Evolutionary conservation across 2,113 vertebrate species (phyloP), one percentile per base, ranked within the genome.

Genomic region (Erpornis zantholeuca): DNA sequence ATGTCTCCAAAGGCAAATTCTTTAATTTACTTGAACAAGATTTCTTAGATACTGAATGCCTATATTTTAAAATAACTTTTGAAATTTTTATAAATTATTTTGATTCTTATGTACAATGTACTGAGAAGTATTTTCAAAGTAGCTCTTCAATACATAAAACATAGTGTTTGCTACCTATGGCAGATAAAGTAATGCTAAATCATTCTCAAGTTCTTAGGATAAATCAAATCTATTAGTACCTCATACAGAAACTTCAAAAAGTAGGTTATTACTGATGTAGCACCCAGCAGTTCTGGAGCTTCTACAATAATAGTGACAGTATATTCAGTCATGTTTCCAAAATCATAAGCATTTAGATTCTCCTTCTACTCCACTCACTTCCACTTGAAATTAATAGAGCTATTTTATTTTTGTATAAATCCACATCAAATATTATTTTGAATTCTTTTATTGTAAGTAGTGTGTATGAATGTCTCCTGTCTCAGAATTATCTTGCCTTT

Each of bases 11-110:
- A 95, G 85, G 68, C 5, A 94, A 82, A 86, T 69, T 87, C 35
- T 84, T 94, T 90, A 82, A 82, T 91, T 92, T 93, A 40, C 25
- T 42, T 93, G 77, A 93, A 77, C 35, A 87, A 92, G 40, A 66
- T 89, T 81, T 88, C 64, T 86, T 79, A 56, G 36, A 44, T 90
- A 73, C 22, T 59, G 10, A n/a, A 52, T 50, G 13, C 19, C 1
- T 82, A 15, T 75, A 56, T 64, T 79, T 45, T 82, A 68, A 92
- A 91, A 75, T 53, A 87, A 44, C 36, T 79, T 83, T 9, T 87
- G 19, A 93, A 82, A 49, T 86, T 78, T 86, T 80, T 63, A 28
- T 54, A 89, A 82, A 82, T 94, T 75, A 68, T 75, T 95, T 94
- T 81, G 27, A 64, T 93, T 92, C 38, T 87, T 92, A 35, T 49